Percentiles rank a stretch among this genome's conserved stretches.
These are phyloP conservation scores for Muscicapa adusta DNA, from an alignment of 2,113 vertebrate species.

Conservation along the genomic window DNA sequence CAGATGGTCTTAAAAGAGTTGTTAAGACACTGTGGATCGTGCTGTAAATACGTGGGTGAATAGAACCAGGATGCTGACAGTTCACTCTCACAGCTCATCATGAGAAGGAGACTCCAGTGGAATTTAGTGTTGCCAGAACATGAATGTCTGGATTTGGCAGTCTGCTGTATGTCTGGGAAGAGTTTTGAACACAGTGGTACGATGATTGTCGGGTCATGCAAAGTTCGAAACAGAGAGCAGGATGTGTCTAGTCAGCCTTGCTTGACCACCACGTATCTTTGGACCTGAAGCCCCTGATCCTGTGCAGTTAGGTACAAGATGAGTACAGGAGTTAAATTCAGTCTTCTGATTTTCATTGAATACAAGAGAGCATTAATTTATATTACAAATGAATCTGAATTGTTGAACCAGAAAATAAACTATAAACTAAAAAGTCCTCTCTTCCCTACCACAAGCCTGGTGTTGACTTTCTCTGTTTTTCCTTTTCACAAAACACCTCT, in stretches of 20 bases:
- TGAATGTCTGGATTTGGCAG: background rate
- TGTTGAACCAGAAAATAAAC: background rate
- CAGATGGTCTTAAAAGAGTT: conserved; percentile 58
- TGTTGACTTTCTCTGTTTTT: background rate
- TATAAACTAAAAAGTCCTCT: background rate
- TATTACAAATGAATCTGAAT: background rate
- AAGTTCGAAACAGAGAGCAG: background rate
- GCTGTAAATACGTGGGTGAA: conserved; percentile 63
- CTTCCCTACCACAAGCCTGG: background rate
- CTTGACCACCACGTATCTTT: background rate
- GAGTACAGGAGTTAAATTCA: background rate
- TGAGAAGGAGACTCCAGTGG: conserved; percentile 25
- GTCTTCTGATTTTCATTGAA: background rate
- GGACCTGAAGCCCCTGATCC: background rate
- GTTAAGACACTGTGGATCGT: conserved; percentile 48
- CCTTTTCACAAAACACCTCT: fast-evolving
- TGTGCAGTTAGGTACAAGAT: background rate
- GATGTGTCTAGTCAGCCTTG: background rate
- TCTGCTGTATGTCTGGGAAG: background rate
- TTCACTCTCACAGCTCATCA: conserved; percentile 29
- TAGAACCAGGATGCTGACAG: conserved; percentile 39
- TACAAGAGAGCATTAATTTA: background rate
- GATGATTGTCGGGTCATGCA: fast-evolving
- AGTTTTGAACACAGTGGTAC: background rate
- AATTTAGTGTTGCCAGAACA: conserved; percentile 16